Conservation (phyloP, 2,888 invertebrate species). For the Andrena minutula region DNA sequence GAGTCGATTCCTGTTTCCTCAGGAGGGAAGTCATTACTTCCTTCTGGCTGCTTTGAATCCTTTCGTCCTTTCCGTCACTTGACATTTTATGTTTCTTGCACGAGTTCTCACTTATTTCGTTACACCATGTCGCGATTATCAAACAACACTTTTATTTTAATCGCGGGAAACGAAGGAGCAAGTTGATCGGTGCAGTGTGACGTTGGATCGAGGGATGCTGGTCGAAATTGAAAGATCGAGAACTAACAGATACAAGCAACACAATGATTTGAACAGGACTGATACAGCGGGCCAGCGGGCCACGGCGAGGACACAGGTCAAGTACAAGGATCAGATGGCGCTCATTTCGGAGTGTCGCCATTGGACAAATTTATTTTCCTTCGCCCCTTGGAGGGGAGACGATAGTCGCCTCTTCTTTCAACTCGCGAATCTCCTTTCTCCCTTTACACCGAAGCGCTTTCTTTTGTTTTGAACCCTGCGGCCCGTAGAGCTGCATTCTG, state of each 20-base stretch:
- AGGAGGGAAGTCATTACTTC: background rate
- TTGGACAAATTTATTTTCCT: constrained; percentile 42
- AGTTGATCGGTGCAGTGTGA: background rate
- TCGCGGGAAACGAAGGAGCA: background rate
- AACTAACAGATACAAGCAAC: constrained; percentile 11
- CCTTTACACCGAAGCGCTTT: background rate
- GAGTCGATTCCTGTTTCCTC: background rate
- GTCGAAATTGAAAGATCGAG: constrained; percentile 16
- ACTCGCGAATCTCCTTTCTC: background rate
- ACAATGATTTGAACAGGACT: constrained; percentile 41
- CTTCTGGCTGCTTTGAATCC: background rate
- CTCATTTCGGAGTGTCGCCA: constrained; percentile 47
- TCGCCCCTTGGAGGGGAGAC: constrained; percentile 9
- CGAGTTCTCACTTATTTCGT: background rate
- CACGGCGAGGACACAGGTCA: background rate
- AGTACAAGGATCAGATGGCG: constrained; percentile 59
- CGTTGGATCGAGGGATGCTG: background rate
- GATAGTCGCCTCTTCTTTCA: constrained; percentile 22
- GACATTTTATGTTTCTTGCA: constrained; percentile 20
- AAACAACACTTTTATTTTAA: background rate
- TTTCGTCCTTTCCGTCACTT: background rate
- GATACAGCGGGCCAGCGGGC: constrained; percentile 18
- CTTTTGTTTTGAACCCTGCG: constrained; percentile 19
- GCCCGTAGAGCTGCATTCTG: background rate
- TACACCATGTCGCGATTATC: background rate